Percentiles rank a stretch among this genome's conserved stretches.
phyloP scores from a whole-genome alignment of 1,140 invertebrate species.

The Papilio aristodemus region DNA sequence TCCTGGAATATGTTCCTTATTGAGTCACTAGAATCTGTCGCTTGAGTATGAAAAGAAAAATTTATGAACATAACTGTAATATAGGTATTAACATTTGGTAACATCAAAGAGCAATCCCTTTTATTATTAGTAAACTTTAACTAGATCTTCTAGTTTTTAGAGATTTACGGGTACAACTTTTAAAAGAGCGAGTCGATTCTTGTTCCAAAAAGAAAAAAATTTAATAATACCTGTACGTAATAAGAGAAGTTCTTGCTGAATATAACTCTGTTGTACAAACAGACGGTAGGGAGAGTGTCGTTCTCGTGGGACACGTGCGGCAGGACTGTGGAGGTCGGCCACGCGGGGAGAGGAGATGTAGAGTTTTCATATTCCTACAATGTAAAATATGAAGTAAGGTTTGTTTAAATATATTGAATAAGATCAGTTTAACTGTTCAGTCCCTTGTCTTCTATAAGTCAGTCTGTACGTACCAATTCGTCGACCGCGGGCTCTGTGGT shows the following conservation, averaged over 20 bases:
- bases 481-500: constrained; percentile 48
- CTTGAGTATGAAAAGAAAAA: too few species aligned
- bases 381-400: background rate
- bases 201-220: background rate
- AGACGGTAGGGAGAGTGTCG: constrained; percentile 80
- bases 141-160: too few species aligned
- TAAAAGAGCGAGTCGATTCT: too few species aligned
- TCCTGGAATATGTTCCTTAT: constrained; percentile 80
- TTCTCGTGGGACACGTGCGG: constrained; percentile 78
- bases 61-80: too few species aligned
- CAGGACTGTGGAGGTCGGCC: constrained; percentile 81
- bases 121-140: too few species aligned
- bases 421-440: too few species aligned
- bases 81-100: too few species aligned
- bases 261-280: constrained; percentile 83
- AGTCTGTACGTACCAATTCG: constrained; percentile 45
- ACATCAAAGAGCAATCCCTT: too few species aligned
- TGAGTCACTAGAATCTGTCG: too few species aligned
- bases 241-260: constrained; percentile 84
- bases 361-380: constrained; percentile 63
- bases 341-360: constrained; percentile 61
- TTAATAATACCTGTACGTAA: constrained; percentile 76
- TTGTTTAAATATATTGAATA: too few species aligned
- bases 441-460: too few species aligned
- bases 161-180: too few species aligned